Conservation (phyloP, 2,888 invertebrate species). For the Pandemis corylana region DNA sequence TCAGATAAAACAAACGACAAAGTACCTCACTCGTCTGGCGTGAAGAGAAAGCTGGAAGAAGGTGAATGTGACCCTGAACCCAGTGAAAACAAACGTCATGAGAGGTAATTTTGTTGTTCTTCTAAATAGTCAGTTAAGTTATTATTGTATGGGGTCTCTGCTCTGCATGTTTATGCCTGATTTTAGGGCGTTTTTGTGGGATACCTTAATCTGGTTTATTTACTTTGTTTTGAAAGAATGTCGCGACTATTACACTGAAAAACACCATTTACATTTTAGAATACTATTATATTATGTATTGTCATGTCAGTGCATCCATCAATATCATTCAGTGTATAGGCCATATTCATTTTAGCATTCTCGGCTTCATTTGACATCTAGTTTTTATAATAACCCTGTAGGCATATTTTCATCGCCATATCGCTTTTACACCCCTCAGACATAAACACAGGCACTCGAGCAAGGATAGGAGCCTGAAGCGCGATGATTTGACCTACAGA, state of each 20-base stretch:
- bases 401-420: slow-evolving; percentile 67
- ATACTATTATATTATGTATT: too few species aligned
- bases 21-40: slow-evolving; percentile 69
- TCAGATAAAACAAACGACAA: slow-evolving; percentile 69
- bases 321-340: background rate
- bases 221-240: too few species aligned
- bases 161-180: too few species aligned
- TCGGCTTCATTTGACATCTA: slow-evolving; percentile 15
- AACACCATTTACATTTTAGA: background rate
- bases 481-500: slow-evolving; percentile 83
- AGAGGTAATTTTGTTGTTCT: slow-evolving; percentile 61
- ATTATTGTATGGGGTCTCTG: background rate
- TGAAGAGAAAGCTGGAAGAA: slow-evolving; percentile 85
- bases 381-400: slow-evolving; percentile 47
- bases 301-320: background rate
- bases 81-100: slow-evolving; percentile 79
- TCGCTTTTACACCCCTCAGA: slow-evolving; percentile 81
- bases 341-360: slow-evolving; percentile 9
- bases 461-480: slow-evolving; percentile 79
- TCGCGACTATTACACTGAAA: too few species aligned
- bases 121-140: background rate
- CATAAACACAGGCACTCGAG: slow-evolving; percentile 81
- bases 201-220: too few species aligned
- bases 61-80: slow-evolving; percentile 81
- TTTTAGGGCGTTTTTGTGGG: too few species aligned